phyloP scores from a whole-genome alignment of 2,113 vertebrate species.

The Aleadryas rufinucha region DNA sequence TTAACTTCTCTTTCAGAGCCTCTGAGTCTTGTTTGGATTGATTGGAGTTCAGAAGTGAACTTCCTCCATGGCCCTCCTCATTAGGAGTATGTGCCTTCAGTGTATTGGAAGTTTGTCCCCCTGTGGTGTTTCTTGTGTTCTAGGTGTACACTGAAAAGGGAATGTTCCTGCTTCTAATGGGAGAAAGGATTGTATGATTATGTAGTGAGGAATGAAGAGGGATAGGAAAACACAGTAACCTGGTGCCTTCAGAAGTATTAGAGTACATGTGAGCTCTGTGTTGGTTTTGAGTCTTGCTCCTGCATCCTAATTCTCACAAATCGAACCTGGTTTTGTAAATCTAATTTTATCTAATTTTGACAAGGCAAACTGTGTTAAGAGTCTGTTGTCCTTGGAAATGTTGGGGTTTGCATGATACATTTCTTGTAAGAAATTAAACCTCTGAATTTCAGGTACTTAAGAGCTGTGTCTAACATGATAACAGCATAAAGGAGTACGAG shows the following conservation, averaged over 20 bases:
- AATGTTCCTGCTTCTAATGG: neutral
- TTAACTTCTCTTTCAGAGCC: neutral
- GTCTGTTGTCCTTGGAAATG: neutral
- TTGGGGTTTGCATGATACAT: rapidly evolving
- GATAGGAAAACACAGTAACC: neutral
- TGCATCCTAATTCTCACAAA: neutral
- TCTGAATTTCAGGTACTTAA: neutral
- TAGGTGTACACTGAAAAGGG: neutral
- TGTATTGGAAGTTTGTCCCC: neutral
- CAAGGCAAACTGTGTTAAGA: neutral
- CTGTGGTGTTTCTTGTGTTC: neutral
- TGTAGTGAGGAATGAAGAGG: neutral
- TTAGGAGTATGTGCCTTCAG: neutral
- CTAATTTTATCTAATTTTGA: neutral
- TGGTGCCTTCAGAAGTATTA: neutral
- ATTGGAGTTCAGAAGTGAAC: neutral
- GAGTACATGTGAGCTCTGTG: neutral
- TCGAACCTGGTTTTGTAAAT: neutral
- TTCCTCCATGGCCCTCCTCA: too few species aligned
- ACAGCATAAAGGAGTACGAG: neutral
- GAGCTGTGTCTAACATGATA: neutral
- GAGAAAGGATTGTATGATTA: too few species aligned
- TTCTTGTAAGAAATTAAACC: neutral
- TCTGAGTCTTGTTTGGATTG: neutral
- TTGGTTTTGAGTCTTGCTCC: neutral